A percentile compares a stretch with the other conserved stretches of the same genome.
These are phyloP conservation scores for Magallana ariakensis DNA, from an alignment of 1,140 invertebrate genomes.

Conservation along the genomic window DNA sequence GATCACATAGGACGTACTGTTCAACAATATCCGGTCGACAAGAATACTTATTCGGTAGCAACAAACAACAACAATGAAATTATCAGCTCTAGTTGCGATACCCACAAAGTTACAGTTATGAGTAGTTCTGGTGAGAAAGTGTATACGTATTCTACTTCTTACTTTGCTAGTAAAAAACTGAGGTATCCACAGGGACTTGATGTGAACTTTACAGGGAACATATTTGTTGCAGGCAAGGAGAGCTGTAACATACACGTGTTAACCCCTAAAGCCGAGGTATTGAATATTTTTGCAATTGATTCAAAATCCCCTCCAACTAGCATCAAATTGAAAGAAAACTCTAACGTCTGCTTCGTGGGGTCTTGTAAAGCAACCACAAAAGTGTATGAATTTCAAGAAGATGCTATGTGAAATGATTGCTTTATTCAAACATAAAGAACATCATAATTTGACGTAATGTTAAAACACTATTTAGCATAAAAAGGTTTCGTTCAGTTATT, in stretches of 20 bases:
- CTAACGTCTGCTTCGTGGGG: neutral
- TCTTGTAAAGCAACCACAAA: neutral
- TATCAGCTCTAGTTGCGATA: neutral
- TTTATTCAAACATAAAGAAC: too few species aligned
- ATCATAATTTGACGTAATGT: too few species aligned
- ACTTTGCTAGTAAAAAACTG: neutral
- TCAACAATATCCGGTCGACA: neutral
- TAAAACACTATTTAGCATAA: too few species aligned
- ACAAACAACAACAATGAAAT: neutral
- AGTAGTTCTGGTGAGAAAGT: neutral
- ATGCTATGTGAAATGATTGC: too few species aligned
- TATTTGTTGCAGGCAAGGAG: neutral
- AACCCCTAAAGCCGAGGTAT: neutral
- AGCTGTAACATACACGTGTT: neutral
- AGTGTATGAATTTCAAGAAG: constrained; percentile 14
- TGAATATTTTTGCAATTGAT: neutral
- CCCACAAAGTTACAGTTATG: neutral
- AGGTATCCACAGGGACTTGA: neutral
- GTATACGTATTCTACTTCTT: neutral
- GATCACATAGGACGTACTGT: neutral
- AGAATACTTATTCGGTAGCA: neutral
- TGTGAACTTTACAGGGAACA: neutral
- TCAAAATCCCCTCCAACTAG: neutral
- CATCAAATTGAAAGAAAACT: neutral
- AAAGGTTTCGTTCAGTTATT: too few species aligned